A percentile compares a stretch with the other conserved stretches of the same genome.
Conservation (phyloP, 1,140 invertebrate species). For the Oreohelix idahoensis region DNA sequence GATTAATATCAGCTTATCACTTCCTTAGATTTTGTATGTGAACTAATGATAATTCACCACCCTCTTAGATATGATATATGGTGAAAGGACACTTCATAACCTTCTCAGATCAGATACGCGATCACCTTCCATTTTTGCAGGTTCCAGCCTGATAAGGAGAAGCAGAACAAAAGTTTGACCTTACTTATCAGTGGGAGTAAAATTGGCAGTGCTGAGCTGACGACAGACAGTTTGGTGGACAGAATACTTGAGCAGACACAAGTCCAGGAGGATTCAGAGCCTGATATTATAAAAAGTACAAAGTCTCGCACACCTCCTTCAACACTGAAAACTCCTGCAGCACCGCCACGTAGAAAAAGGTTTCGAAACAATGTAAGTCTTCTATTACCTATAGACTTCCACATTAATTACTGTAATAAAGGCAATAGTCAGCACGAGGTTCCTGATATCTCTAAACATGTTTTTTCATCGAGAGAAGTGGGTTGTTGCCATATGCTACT, state of each 20-base stretch:
- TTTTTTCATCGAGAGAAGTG: too few relatives aligned
- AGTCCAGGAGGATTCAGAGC: constrained; percentile 76
- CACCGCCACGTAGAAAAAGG: constrained; percentile 87
- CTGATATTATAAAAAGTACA: constrained; percentile 94
- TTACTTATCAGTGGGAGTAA: constrained; percentile 45
- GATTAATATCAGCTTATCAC: too few relatives aligned
- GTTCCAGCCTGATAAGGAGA: constrained; percentile 57
- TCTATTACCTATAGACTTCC: too few relatives aligned
- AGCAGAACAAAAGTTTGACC: constrained; percentile 50
- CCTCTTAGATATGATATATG: too few relatives aligned
- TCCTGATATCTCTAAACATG: too few relatives aligned
- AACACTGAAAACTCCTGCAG: constrained; percentile 77
- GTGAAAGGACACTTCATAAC: too few relatives aligned
- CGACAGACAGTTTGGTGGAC: constrained; percentile 53
- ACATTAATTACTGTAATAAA: too few relatives aligned
- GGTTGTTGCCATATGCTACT: too few relatives aligned
- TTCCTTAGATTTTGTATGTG: too few relatives aligned
- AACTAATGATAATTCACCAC: too few relatives aligned
- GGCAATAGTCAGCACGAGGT: too few relatives aligned
- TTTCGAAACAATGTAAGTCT: constrained; percentile 29
- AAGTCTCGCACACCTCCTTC: constrained; percentile 77
- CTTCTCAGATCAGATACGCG: too few relatives aligned
- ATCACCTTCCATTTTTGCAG: neutral
- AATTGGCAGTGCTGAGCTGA: constrained; percentile 33
- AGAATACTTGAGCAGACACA: constrained; percentile 56